Base-by-base conservation (phyloP, 2,888 invertebrate genomes). In the Ornithoptera alexandrae region DNA sequence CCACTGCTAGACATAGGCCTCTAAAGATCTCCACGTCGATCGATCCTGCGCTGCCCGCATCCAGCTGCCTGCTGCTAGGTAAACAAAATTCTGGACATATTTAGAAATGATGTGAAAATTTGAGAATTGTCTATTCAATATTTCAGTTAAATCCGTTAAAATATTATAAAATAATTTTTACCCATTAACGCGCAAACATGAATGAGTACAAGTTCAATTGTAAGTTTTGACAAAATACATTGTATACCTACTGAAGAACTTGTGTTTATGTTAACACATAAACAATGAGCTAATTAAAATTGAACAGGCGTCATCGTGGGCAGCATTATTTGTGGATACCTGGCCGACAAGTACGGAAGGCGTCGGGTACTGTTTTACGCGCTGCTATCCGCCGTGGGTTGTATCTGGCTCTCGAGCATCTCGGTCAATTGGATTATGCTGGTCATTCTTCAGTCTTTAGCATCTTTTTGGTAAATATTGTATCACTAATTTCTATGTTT, bases 351-450 rank as follows among this genome's bases (percentile, higher is more conserved):
- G 0, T 79, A 78, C 3, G 91, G 91, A 0, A 80, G 91, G 0
- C 82, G 84, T 15, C 77, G 70, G 56, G 85, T 85, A 80, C 75
- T 91, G 60, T 68, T 90, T 10, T 73, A 79, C 2, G 78, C 89
- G 0, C 74, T 90, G 39, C 18, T 81, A 0, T 75, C 82, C 0
- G 78, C 84, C 2, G 79, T 82, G 0, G 2, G 76, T 0, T 67
- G 88, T 69, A 90, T 90, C 74, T 77, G 80, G 1, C n/a, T 88
- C 5, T 86, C 85, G 71, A 86, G 86, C 71, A 72, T 90, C 10
- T 90, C 91, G 0, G 83, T 90, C 70, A 86, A 89, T 74, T 91
- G 91, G 91, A 70, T 88, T 68, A 90, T 90, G 91, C 77, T 91
- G 15, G 76, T 90, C 74, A 60, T 82, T 5, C 70, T 90, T 18